Base-by-base conservation (phyloP, 2,113 vertebrate genomes). In the Sclerurus mexicanus region DNA sequence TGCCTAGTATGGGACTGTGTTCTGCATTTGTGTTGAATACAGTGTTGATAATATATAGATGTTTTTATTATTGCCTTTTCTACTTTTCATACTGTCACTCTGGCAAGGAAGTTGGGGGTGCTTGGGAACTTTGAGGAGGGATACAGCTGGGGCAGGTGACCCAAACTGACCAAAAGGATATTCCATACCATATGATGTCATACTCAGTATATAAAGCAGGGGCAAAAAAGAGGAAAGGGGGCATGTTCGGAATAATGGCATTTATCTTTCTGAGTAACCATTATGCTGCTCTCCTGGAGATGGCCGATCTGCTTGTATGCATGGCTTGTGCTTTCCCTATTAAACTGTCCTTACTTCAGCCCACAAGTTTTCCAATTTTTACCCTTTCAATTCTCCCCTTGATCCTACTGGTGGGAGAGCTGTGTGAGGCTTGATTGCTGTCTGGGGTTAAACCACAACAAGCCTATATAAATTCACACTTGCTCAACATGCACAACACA, bases 51-150 rank as follows among this genome's bases (percentile, higher is more conserved):
- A 80, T 15, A 25, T 0, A 14, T 25, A 27, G 40, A 27, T 40
- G 10, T 6, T 80, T 64, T 35, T 72, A 35, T 56, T 55, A 40
- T 9, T 87, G 56, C 30, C 24, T 56, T 24, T 55, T 40, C 56
- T 63, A 40, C 10, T 63, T 21, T 5, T 10, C 3, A 0, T 55
- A 13, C 23, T n/a, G n/a, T 15, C 24, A 10, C 0, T 0, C 4
- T 46, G 23, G 22, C 5, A 24, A 62, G 74, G 19, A 14, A 16
- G 4, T 24, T 24, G 4, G 24, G 28, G 2, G 12, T 30, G 47
- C 19, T n/a, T 46, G 39, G 39, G 27, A 77, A 23, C 11, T n/a
- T 0, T 44, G 27, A 22, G 11, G 69, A 15, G 3, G 20, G 30
- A 47, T 28, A 33, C 3, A 62, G 23, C 7, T 40, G 47, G 40